Base-by-base conservation (phyloP, 2,888 invertebrate genomes). In the Apamea epomidion region DNA sequence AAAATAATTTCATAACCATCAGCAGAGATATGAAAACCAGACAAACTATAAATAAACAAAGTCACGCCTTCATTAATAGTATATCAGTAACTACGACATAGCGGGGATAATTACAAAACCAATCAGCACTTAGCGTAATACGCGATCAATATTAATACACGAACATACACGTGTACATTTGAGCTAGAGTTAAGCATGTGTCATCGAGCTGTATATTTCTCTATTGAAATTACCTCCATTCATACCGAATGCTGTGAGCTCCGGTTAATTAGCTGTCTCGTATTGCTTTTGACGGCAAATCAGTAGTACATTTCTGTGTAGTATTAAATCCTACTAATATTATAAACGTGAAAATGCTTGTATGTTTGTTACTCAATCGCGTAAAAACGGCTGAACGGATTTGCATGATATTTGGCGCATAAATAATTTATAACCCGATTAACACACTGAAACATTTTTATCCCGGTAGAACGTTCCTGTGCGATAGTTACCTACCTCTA, bases 211-310 rank as follows among this genome's bases (percentile, higher is more conserved):
- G 51, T 32, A 84, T 65, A 75, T 74, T 68, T 48, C 75, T 62
- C 60, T 73, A 87, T 83, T 83, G 72, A 74, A 77, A 76, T 78
- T 71, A 67, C 60, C 48, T 70, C 79, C 65, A 75, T 85, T 83
- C 45, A 82, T 51, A 45, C 29, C 25, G 42, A 18, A 62, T 68
- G 69, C 62, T 80, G 76, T 87, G 74, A 80, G 69, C 29, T 77
- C 21, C 1, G 18, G 58, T 70, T 74, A 78, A 85, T 87, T 83
- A 79, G 84, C 45, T 51, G 65, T 72, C 69, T 79, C 72, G 76
- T 58, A 73, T 65, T 51, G 68, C 60, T 72, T 29, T 72, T 79
- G 74, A 83, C 75, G n/a, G 62, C 18, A 42, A 77, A 79, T 75
- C 60, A 72, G 64, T 65, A 64, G 32, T 8, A 54, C 18, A 51